phyloP scores from a whole-genome alignment of 2,888 invertebrate genomes.

The Tupiocoris notatus region DNA sequence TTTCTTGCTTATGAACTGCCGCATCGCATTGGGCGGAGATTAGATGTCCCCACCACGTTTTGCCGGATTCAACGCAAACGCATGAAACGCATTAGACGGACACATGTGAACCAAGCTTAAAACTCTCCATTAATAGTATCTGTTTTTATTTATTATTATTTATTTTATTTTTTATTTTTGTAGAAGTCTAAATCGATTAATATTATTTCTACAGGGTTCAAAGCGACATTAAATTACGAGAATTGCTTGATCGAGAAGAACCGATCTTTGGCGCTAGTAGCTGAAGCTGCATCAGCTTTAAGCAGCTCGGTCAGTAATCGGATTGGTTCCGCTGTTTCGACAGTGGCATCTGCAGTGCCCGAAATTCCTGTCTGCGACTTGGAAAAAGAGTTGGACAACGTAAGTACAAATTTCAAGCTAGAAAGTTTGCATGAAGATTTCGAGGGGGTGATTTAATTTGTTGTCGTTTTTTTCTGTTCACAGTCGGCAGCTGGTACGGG shows the following conservation, averaged over 20 bases:
- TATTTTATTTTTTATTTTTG: too few relatives aligned
- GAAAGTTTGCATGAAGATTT: background rate
- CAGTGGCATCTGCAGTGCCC: slow-evolving; percentile 57
- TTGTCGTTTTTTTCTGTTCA: too few relatives aligned
- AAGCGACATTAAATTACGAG: slow-evolving; percentile 80
- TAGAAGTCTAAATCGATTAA: too few relatives aligned
- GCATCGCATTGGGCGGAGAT: too few relatives aligned
- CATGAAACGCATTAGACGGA: too few relatives aligned
- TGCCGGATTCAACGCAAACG: too few relatives aligned
- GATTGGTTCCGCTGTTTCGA: slow-evolving; percentile 1
- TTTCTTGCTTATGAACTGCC: too few relatives aligned
- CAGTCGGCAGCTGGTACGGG: slow-evolving; percentile 96
- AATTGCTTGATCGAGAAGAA: slow-evolving; percentile 62
- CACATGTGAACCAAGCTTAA: too few relatives aligned
- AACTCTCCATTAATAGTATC: too few relatives aligned
- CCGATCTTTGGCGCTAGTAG: slow-evolving; percentile 5
- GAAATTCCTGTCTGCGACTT: slow-evolving; percentile 74
- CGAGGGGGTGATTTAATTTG: too few relatives aligned
- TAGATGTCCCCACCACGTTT: too few relatives aligned
- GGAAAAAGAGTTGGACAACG: slow-evolving; percentile 83
- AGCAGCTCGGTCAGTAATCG: slow-evolving; percentile 4
- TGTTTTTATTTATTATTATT: too few relatives aligned
- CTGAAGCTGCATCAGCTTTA: background rate
- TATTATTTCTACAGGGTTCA: slow-evolving; percentile 63
- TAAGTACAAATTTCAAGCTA: slow-evolving; percentile 56